Conservation (phyloP, 2,113 vertebrate species). For the Prochilodus magdalenae region DNA sequence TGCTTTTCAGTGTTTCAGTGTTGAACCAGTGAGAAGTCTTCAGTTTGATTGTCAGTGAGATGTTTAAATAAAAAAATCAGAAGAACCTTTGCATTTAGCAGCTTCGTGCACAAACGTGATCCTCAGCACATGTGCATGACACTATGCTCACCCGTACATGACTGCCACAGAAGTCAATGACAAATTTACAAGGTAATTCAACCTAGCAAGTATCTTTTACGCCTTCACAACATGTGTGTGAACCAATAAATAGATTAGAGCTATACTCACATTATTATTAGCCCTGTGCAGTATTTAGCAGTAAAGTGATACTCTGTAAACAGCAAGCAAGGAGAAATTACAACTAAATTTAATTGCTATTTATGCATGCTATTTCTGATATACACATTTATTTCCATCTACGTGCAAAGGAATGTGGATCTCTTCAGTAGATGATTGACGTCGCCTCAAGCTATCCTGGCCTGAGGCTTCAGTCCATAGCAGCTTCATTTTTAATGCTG, state of each 20-base stretch:
- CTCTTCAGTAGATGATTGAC: neutral
- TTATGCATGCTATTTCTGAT: neutral
- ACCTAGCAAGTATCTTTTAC: conserved; percentile 22
- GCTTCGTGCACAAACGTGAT: neutral
- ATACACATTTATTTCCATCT: neutral
- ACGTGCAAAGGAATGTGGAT: neutral
- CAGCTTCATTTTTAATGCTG: neutral
- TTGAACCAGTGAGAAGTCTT: too few relatives aligned
- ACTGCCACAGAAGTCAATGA: conserved; percentile 8
- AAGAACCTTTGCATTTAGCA: neutral
- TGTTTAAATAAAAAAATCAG: neutral
- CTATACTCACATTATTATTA: conserved; percentile 25
- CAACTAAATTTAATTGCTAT: neutral
- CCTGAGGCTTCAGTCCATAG: neutral
- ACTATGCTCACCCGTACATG: neutral
- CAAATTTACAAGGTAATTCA: conserved; percentile 35
- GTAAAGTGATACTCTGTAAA: conserved; percentile 16
- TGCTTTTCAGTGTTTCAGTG: too few relatives aligned
- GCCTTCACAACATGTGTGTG: conserved; percentile 27
- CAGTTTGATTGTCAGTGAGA: neutral
- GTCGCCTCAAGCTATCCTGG: neutral
- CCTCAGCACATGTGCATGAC: neutral
- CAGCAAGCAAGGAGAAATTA: neutral
- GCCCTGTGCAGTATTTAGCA: neutral
- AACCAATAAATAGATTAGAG: conserved; percentile 34